Evolutionary conservation across 2,797 vertebrate species (phyloP).

Genomic region (Sebastes diploproa): DNA sequence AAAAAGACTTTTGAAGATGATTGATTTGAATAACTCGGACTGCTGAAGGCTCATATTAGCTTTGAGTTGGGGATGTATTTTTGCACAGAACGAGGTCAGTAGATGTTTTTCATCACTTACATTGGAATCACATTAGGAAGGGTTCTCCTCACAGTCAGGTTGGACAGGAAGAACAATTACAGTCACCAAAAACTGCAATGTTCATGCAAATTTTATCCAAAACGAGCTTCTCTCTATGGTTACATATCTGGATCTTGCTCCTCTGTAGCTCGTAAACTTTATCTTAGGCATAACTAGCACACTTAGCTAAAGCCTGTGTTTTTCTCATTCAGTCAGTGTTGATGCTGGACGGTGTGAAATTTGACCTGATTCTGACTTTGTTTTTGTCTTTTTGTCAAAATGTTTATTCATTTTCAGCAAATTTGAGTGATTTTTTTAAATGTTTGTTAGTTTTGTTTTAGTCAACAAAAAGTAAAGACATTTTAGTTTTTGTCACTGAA

Average conservation of each 20-base stretch:
- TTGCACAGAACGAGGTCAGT: neutral
- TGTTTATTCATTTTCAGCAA: neutral
- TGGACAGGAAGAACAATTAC: neutral
- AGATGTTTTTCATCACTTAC: neutral
- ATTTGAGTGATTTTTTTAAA: neutral
- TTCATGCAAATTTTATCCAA: neutral
- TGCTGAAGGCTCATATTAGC: neutral
- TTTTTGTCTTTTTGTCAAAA: neutral
- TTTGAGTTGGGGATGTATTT: neutral
- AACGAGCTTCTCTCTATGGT: neutral
- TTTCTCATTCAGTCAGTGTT: neutral
- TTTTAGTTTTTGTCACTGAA: neutral
- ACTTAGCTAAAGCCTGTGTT: neutral
- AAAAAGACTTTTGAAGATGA: neutral
- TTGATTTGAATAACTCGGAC: neutral
- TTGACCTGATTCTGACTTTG: neutral
- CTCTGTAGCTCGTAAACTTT: neutral
- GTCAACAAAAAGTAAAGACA: neutral
- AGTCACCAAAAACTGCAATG: neutral
- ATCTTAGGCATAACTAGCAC: neutral
- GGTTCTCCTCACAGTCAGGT: neutral
- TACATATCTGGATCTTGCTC: neutral
- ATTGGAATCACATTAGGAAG: neutral
- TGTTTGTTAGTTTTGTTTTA: neutral
- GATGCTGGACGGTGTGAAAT: neutral